Conservation (phyloP, 1,140 invertebrate genomes). For the Dufourea novaeangliae region DNA sequence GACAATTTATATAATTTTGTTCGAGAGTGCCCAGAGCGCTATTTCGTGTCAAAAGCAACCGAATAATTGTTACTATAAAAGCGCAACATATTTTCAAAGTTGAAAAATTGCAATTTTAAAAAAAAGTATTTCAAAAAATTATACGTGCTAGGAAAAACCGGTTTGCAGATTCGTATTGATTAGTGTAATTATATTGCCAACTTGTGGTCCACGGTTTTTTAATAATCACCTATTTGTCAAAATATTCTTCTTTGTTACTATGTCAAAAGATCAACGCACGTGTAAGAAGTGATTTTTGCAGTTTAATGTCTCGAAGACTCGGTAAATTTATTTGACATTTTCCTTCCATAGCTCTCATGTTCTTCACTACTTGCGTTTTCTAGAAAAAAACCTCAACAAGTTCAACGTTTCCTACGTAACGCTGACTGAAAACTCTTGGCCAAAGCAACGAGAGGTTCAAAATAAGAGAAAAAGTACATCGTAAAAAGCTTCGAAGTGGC, state of each 20-base stretch:
- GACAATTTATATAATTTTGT: no score
- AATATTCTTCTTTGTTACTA: constrained; percentile 30
- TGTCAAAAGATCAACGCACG: not conserved
- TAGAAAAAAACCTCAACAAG: constrained; percentile 67
- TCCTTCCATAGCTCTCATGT: constrained; percentile 60
- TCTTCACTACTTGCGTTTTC: constrained; percentile 57
- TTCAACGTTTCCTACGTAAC: constrained; percentile 70
- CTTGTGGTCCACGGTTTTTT: no score
- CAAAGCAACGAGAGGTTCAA: constrained; percentile 66
- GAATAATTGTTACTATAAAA: no score
- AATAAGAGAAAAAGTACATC: constrained; percentile 68
- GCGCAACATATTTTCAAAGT: no score
- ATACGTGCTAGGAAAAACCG: no score
- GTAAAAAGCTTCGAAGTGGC: constrained; percentile 75
- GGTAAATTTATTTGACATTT: constrained; percentile 55
- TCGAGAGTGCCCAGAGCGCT: no score
- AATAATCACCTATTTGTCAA: constrained; percentile 33
- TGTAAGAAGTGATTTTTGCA: constrained; percentile 13
- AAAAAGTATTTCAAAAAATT: no score
- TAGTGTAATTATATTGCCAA: no score
- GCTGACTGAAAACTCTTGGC: constrained; percentile 73
- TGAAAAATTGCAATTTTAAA: no score
- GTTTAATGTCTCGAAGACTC: constrained; percentile 27
- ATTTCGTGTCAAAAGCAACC: no score
- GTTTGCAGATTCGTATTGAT: no score